These are phyloP conservation scores for Columbina picui DNA, from an alignment of 2,113 vertebrate species.

Conservation along the genomic window DNA sequence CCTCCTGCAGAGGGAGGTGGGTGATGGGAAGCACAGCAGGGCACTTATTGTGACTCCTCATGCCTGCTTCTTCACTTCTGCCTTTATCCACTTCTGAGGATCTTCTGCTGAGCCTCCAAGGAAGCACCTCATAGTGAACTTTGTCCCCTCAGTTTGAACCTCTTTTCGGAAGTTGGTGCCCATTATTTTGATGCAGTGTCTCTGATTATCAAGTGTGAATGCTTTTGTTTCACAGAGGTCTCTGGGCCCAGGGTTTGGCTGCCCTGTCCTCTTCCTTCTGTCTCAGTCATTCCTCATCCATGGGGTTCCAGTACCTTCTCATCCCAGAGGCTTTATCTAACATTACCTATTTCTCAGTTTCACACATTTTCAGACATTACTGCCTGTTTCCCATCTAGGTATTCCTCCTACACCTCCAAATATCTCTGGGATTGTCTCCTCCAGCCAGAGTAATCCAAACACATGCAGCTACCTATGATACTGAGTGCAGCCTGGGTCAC, in stretches of 20 bases:
- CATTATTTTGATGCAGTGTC: background rate
- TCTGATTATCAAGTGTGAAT: background rate
- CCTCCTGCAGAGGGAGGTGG: background rate
- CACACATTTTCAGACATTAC: background rate
- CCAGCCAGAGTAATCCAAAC: background rate
- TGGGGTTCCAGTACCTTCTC: background rate
- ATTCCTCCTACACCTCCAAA: background rate
- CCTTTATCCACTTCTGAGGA: background rate
- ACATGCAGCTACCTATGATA: background rate
- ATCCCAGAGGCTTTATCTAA: background rate
- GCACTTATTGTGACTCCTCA: background rate
- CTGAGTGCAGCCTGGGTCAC: rapidly evolving
- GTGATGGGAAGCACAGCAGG: background rate
- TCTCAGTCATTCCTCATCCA: background rate
- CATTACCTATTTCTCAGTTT: background rate
- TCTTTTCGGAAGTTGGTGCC: background rate
- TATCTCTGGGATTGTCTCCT: background rate
- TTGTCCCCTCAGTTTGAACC: background rate
- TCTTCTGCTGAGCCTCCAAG: background rate
- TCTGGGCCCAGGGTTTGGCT: background rate
- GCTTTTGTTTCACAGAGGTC: background rate
- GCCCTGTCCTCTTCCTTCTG: background rate
- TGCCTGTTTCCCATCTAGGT: background rate
- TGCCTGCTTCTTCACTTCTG: background rate
- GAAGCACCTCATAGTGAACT: background rate